Evolutionary conservation across 2,113 vertebrate genomes (phyloP).

Genomic region (Albula glossodonta): DNA sequence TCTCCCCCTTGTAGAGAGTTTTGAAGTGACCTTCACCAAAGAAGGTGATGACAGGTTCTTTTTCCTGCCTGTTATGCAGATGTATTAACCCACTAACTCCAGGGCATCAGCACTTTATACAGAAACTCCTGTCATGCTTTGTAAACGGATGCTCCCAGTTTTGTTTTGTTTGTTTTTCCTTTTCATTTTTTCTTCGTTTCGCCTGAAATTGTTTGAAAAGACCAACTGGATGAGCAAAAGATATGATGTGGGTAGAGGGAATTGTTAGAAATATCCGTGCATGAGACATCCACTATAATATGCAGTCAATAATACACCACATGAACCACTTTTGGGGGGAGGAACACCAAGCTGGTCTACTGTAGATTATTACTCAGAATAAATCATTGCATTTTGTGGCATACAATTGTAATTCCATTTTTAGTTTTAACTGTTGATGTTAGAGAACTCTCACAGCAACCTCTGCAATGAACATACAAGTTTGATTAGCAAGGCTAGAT

Average conservation of each 20-base stretch:
- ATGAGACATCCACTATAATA: constrained; percentile 95
- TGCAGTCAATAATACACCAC: constrained; percentile 72
- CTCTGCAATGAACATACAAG: not conserved
- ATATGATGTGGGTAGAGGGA: constrained; percentile 66
- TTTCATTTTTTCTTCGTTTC: constrained; percentile 51
- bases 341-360: not conserved
- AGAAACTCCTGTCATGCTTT: constrained; percentile 82
- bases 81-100: constrained; percentile 98
- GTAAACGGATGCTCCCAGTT: constrained; percentile 64
- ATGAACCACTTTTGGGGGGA: constrained; percentile 51
- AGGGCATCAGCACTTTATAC: constrained; percentile 88
- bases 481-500: not conserved
- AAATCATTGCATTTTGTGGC: not conserved
- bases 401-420: not conserved
- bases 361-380: not conserved
- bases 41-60: constrained; percentile 99
- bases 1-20: constrained; percentile 96
- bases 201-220: constrained; percentile 55
- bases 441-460: not conserved
- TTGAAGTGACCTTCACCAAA: constrained; percentile 99
- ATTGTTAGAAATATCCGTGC: constrained; percentile 94
- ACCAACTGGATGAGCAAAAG: constrained; percentile 76
- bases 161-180: constrained; percentile 69
- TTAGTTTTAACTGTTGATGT: not conserved
- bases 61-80: constrained; percentile 81